A percentile compares a stretch with the other conserved stretches of the same genome.
These are phyloP conservation scores for Boleophthalmus pectinirostris DNA, from an alignment of 2,113 vertebrate genomes.

Conservation along the genomic window DNA sequence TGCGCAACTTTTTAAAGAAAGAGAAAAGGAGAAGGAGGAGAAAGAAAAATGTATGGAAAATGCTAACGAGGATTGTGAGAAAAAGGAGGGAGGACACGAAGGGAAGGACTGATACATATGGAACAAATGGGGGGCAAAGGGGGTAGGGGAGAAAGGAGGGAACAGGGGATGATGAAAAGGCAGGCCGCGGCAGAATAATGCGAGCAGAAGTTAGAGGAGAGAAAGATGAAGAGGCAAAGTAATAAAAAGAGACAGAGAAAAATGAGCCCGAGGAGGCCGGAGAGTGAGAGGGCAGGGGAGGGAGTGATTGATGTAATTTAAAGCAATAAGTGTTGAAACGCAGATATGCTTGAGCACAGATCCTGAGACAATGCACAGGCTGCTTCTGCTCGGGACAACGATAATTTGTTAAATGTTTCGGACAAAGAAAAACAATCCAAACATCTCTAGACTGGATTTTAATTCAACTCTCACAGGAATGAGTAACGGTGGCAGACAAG, in stretches of 20 bases:
- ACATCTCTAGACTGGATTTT: constrained; percentile 65
- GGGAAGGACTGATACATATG: constrained; percentile 58
- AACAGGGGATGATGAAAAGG: constrained; percentile 72
- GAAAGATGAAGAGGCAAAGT: constrained; percentile 76
- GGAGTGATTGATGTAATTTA: constrained; percentile 82
- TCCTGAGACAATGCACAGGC: constrained; percentile 65
- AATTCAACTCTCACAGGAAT: constrained; percentile 61
- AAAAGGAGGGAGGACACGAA: constrained; percentile 44
- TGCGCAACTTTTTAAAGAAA: constrained; percentile 83
- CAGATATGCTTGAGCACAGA: constrained; percentile 73
- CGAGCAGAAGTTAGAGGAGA: constrained; percentile 75
- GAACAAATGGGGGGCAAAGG: constrained; percentile 57
- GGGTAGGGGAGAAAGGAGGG: constrained; percentile 42
- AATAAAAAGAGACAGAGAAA: constrained; percentile 78
- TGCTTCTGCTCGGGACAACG: constrained; percentile 66
- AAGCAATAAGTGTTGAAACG: constrained; percentile 82
- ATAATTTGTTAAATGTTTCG: constrained; percentile 71
- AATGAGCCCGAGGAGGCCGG: constrained; percentile 67
- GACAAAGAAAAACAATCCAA: constrained; percentile 68
- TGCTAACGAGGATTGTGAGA: constrained; percentile 43
- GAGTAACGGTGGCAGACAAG: constrained; percentile 47
- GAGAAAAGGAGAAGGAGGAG: constrained; percentile 72
- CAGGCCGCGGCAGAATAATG: constrained; percentile 70
- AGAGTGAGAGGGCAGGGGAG: constrained; percentile 61
- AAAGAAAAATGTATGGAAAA: constrained; percentile 46